These are phyloP conservation scores for Montipora foliosa DNA, from an alignment of 64 coral and sea anemone species.

Conservation along the genomic window DNA sequence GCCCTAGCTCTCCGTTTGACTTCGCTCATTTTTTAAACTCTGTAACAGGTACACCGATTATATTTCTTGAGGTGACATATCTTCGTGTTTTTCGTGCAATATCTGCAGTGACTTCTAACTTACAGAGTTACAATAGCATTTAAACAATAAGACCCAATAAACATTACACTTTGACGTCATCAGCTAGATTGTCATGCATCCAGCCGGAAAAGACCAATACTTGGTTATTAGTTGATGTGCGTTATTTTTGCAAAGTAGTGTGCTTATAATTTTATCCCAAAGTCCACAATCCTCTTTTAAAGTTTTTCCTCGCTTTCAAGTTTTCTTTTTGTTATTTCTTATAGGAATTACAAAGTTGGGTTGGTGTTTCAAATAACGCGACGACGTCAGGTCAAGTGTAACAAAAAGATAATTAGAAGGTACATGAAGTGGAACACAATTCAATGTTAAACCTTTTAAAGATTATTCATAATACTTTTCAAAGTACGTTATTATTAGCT, in stretches of 20 bases:
- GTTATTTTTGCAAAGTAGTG: background rate
- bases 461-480: too few relatives aligned
- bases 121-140: background rate
- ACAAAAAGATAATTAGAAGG: too few relatives aligned
- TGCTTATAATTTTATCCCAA: too few relatives aligned
- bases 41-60: background rate
- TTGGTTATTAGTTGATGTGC: background rate
- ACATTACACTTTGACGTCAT: slow-evolving; percentile 3
- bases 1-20: slow-evolving; percentile 1
- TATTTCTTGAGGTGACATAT: background rate
- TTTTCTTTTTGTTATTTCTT: background rate
- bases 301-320: too few relatives aligned
- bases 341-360: background rate
- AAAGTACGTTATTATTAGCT: too few relatives aligned
- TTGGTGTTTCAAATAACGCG: too few relatives aligned
- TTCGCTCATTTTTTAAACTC: slow-evolving; percentile 9
- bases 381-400: too few relatives aligned
- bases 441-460: too few relatives aligned
- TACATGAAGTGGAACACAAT: too few relatives aligned
- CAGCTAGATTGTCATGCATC: background rate
- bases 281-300: too few relatives aligned
- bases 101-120: background rate
- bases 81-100: background rate
- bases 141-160: background rate
- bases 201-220: background rate